Evolutionary conservation across 1,140 invertebrate genomes (phyloP), one percentile per base, ranked within the genome.

Genomic region (Stegodyphus dumicola): DNA sequence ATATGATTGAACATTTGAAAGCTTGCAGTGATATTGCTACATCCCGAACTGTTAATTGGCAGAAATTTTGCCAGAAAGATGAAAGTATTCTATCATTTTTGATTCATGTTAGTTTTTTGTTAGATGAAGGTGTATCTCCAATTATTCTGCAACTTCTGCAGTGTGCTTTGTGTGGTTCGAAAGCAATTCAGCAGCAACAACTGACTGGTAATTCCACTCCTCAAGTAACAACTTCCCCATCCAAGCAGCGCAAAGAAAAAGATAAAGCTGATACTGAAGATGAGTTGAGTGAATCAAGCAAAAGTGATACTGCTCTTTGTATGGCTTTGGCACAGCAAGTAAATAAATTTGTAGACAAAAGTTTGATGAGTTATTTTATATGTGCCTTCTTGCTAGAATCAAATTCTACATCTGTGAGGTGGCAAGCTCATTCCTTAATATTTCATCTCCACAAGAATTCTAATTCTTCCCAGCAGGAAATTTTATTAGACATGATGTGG

Each of bases 1-100:
- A 96, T 86, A 92, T 99, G 17, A 97, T 98, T 88, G 98, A 99
- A 90, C 97, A 99, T 92, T 91, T 99, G 73, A 98, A 98, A 91
- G 94, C 95, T 17, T 98, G 97, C 88, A 93, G 95, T 77, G 98
- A 99, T 90, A 96, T 99, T 85, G 96, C 97, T 33, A 94, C 94
- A 15, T 94, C 94, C 88, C 93, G 97, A n/a, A 96, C 96, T 0
- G 93, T 95, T 79, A 99, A 99, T 91, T 99, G 98, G 98, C 97
- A 99, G 90, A 93, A 94, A 88, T 97, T 96, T 90, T 99, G 97
- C 90, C 90, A 94, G 11, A 94, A 96, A 87, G 92, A 94, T 79
- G 88, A 90, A 88, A 88, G 86, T 88, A 94, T 96, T 0, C 92
- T 98, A 65, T 91, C 94, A 10, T 96, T 95, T 92, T 91, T 97